Base-by-base conservation (phyloP, 2,888 invertebrate species). In the Machimus rusticus region DNA sequence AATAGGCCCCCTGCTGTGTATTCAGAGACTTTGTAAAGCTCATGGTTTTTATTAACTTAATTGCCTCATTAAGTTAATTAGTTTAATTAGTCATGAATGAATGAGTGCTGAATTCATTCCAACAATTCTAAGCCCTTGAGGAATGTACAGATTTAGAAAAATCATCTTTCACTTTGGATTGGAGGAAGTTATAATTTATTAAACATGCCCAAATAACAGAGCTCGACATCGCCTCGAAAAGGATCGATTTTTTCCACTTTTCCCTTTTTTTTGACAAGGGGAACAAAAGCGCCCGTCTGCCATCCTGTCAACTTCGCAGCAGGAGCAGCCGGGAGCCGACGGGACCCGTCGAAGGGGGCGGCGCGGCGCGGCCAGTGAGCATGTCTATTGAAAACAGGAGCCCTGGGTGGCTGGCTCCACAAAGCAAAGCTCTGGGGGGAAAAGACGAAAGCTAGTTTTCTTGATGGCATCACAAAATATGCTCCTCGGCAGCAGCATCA, bases 401-500 rank as follows among this genome's bases (percentile, higher is more conserved):
- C 82, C 55, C 57, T 31, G 76, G 57, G 19, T 82, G 57, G 57
- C 37, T 39, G 57, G 4, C 37, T 46, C 16, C 16, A 46, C 43
- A 46, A 46, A 46, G 19, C 23, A 74, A 46, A 82, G 82, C 82
- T 82, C 34, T 57, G 82, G 12, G 37, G 37, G 37, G 34, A 82
- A 46, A 46, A 82, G 31, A 82, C 37, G 82, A 82, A 82, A 82
- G 82, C 82, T 82, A 66, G 82, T 82, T 82, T 37, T 79, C 46
- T 37, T 57, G 82, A 82, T 82, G 66, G 57, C 82, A 82, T 82
- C 82, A 39, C 66, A 57, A 82, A 57, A 82, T 37, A 37, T 82
- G 66, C 23, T 66, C 66, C 66, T 66, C 66, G 39, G 23, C 82
- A 82, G 39, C 82, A 82, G 39, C 82, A 82, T 82, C 82, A 66